Evolutionary conservation across 2,113 vertebrate genomes (phyloP), one percentile per base, ranked within the genome.

Genomic region (Pseudopodoces humilis): DNA sequence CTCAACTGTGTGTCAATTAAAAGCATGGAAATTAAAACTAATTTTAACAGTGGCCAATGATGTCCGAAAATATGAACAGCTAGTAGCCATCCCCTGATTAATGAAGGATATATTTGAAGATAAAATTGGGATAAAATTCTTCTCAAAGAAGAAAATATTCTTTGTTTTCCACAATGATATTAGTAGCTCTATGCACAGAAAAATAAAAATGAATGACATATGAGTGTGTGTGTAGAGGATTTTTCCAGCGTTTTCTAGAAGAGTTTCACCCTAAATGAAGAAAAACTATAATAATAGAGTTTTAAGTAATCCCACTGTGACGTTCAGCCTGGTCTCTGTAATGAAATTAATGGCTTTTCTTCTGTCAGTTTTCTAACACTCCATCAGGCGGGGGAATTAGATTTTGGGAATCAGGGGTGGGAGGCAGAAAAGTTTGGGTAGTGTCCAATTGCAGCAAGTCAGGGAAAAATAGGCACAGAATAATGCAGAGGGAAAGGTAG

Each of bases 1-100:
- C 23, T 69, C 1, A 0, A 37, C 11, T 71, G 7, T 13, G 52
- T 22, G 8, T 33, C 4, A 4, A 1, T 68, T 72, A 44, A 41
- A 87, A 91, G 9, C 37, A 53, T 9, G 9, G 19, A 9, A 43
- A 53, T 83, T 46, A 65, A 93, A 76, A 11, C 2, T 28, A 37
- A 33, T 62, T 17, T 50, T 55, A 88, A 62, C 11, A 63, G 13
- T 18, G 23, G 30, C 5, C 33, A 92, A 41, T 60, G 5, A 58
- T 27, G 5, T 23, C 44, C 86, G 50, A 83, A 90, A 85, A 71
- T 10, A 11, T 50, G 50, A 76, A 30, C 7, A 71, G 10, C 22
- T 55, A 31, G 9, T 9, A 76, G 10, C 3, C 44, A 28, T 56
- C 4, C 6, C 7, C 4, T 37, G 27, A 13, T 50, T 35, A 49